Percentiles rank a stretch among this genome's conserved stretches.
These are phyloP conservation scores for Tychaedon coryphoeus DNA, from an alignment of 2,113 vertebrate species.

Conservation along the genomic window DNA sequence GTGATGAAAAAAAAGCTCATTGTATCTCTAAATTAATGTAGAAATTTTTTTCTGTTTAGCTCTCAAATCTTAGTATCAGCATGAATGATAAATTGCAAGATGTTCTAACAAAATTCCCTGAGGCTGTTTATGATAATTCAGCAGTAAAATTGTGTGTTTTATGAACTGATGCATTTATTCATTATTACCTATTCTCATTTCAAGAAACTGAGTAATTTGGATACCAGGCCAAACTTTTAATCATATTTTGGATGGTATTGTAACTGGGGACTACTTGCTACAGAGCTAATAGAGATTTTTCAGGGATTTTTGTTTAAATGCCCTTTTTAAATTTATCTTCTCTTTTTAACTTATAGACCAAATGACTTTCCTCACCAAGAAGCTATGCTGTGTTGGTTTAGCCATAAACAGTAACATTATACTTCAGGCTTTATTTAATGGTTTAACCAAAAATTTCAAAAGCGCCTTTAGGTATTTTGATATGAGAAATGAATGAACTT, in stretches of 20 bases:
- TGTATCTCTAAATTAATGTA: constrained; percentile 3
- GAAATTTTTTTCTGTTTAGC: constrained; percentile 1
- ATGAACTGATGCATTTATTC: background rate
- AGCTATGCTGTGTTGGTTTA: background rate
- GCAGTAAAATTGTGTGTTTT: background rate
- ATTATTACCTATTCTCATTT: background rate
- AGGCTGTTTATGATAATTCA: background rate
- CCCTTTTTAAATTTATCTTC: background rate
- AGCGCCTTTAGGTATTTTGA: background rate
- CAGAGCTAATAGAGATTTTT: background rate
- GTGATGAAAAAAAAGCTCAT: constrained; percentile 14
- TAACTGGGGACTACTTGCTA: background rate
- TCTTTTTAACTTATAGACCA: background rate
- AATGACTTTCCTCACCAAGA: background rate
- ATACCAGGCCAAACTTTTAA: background rate
- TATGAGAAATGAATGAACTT: background rate
- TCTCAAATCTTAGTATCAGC: background rate
- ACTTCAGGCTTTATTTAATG: background rate
- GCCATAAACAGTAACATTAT: background rate
- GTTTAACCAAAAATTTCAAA: background rate
- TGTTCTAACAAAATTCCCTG: background rate
- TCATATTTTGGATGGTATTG: constrained; percentile 11
- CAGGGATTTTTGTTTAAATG: constrained; percentile 2
- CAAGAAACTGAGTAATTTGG: constrained; percentile 29
- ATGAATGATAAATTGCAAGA: background rate